Percentiles rank a stretch among this genome's conserved stretches.
These are phyloP conservation scores for Orientallactaga bullata DNA, from an alignment of 2,113 vertebrate species.

Conservation along the genomic window DNA sequence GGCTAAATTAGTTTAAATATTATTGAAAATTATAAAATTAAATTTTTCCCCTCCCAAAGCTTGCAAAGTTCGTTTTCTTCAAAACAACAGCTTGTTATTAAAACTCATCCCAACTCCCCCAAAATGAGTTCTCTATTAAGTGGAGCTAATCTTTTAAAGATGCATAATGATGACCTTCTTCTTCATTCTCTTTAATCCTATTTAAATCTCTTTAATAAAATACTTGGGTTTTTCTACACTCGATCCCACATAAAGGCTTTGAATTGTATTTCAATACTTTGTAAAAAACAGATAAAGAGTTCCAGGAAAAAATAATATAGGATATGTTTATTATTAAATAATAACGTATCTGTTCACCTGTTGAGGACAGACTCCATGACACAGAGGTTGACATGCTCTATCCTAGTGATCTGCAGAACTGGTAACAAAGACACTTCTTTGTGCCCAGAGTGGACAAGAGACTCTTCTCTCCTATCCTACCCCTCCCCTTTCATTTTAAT, in stretches of 20 bases:
- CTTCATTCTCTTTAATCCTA: background rate
- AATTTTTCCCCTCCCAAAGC: conserved; percentile 67
- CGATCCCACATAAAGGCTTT: background rate
- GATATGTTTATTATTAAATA: background rate
- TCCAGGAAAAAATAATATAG: background rate
- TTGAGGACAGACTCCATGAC: background rate
- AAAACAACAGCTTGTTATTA: conserved; percentile 65
- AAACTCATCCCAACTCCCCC: conserved; percentile 61
- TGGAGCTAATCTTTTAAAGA: conserved; percentile 57
- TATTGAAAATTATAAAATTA: conserved; percentile 74
- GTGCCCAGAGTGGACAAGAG: background rate
- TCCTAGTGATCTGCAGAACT: background rate
- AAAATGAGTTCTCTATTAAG: conserved; percentile 58
- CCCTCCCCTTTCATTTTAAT: background rate
- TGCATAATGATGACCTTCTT: background rate
- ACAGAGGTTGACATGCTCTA: background rate
- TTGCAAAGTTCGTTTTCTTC: conserved; percentile 64
- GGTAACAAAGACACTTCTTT: background rate
- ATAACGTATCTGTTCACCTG: background rate
- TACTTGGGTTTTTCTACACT: background rate
- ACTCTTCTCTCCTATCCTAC: background rate
- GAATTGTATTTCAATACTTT: background rate
- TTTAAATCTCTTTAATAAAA: conserved; percentile 43
- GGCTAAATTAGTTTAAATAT: conserved; percentile 69
- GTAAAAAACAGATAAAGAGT: background rate